Evolutionary conservation across 2,113 vertebrate species (phyloP), one percentile per base, ranked within the genome.

Genomic region (Mionectes macconnelli): DNA sequence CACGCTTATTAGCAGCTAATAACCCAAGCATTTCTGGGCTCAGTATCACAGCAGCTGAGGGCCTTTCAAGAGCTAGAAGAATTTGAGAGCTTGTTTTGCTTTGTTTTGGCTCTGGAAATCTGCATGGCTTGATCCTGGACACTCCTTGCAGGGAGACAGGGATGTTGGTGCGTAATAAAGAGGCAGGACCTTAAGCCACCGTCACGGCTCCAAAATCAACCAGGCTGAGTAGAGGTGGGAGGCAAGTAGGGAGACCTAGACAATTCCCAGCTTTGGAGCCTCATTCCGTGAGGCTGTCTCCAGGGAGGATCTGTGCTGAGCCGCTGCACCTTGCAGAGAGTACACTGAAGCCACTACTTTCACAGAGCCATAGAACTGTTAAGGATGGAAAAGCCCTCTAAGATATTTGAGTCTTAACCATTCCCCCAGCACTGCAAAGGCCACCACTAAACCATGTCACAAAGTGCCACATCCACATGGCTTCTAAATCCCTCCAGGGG

Each of bases 221-320:
- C 15, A 72, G 67, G 12, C 4, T 85, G 69, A 67, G 22, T 2
- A 60, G 24, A 73, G 0, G 17, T 69, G n/a, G 50, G 60, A 95
- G n/a, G 19, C 11, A 20, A 76, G 52, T 8, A 88, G 50, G n/a
- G 59, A 92, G 44, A 39, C 44, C 73, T 42, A 33, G 27, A 20
- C 11, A 80, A 20, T 19, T 74, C 44, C 66, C 69, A 57, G 42
- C 25, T 69, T 44, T 16, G 11, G 31, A 49, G 19, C 40, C 17
- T 70, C 50, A 9, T 44, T 83, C 31, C 0, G 0, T 15, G 35
- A 50, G 4, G n/a, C 16, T 44, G 19, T n/a, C 52, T 74, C 53
- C 28, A 25, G 55, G 56, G 35, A 49, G 11, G 45, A 44, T 47
- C 68, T 52, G 22, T 44, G 44, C n/a, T 57, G 69, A 90, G 30